Evolutionary conservation across 1,140 invertebrate genomes (phyloP).

Genomic region (Drosophila repleta): DNA sequence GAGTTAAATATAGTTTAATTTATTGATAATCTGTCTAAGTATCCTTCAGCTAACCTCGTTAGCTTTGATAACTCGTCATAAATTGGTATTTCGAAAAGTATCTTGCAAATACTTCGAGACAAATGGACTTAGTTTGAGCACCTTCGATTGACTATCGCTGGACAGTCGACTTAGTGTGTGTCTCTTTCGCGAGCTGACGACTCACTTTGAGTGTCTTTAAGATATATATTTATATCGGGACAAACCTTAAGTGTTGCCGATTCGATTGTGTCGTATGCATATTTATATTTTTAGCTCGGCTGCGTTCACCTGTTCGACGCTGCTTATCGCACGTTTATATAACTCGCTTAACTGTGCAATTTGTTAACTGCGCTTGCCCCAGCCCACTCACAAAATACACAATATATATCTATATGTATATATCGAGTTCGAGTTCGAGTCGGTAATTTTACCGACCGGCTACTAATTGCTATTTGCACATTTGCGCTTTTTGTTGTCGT

Average conservation of each 20-base stretch:
- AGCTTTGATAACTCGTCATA: too few species aligned
- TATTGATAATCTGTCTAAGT: not conserved
- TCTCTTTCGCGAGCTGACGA: not conserved
- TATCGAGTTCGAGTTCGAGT: constrained; percentile 21
- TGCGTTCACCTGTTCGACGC: constrained; percentile 22
- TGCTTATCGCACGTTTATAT: constrained; percentile 43
- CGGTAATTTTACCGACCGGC: constrained; percentile 36
- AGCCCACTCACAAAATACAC: constrained; percentile 29
- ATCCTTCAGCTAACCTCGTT: not conserved
- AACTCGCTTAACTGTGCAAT: constrained; percentile 57
- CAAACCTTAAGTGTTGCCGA: not conserved
- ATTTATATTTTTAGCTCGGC: constrained; percentile 2
- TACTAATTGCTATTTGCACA: constrained; percentile 72
- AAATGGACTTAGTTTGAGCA: too few species aligned
- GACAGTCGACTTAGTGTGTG: not conserved
- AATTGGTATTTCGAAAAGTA: too few species aligned
- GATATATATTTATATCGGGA: constrained; percentile 2
- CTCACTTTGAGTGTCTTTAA: not conserved
- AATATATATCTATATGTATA: constrained; percentile 3
- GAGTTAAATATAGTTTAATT: not conserved
- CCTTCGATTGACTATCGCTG: not conserved
- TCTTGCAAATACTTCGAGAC: too few species aligned
- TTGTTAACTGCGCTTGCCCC: constrained; percentile 51
- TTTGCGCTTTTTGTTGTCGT: constrained; percentile 46
- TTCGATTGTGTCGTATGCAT: constrained; percentile 7